phyloP scores from a whole-genome alignment of 2,888 invertebrate genomes.

The Tetranychus truncatus region DNA sequence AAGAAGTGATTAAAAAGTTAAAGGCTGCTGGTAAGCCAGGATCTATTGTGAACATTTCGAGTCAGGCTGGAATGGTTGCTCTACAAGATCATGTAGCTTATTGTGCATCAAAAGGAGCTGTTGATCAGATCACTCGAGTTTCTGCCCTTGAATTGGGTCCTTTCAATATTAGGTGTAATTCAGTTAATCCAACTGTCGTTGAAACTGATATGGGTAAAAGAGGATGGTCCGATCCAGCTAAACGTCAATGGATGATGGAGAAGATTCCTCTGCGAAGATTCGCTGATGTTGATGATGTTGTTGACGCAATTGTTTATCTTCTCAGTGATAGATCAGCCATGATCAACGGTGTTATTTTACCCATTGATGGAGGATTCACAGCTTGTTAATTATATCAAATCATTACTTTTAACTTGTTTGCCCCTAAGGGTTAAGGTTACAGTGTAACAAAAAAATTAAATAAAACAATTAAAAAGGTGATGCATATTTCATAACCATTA shows the following conservation, averaged over 20 bases:
- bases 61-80: constrained; percentile 50
- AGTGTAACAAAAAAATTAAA: no score
- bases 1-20: constrained; percentile 56
- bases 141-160: constrained; percentile 72
- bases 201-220: constrained; percentile 64
- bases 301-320: constrained; percentile 56
- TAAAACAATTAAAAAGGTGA: no score
- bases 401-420: no score
- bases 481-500: no score
- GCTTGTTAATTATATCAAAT: background rate
- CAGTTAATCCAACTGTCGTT: constrained; percentile 83
- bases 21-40: constrained; percentile 50
- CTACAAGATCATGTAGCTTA: constrained; percentile 59
- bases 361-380: constrained; percentile 60
- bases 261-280: constrained; percentile 62
- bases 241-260: constrained; percentile 48
- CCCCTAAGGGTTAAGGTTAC: no score
- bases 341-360: constrained; percentile 56
- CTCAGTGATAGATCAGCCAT: constrained; percentile 60
- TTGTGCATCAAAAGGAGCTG: constrained; percentile 66
- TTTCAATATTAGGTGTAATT: constrained; percentile 60
- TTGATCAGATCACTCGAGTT: constrained; percentile 61
- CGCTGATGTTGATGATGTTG: constrained; percentile 57
- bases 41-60: constrained; percentile 74
- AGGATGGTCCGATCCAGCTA: constrained; percentile 58